These are phyloP conservation scores for Megaustenia siamemsis DNA, from an alignment of 2,888 invertebrate species.

Conservation along the genomic window DNA sequence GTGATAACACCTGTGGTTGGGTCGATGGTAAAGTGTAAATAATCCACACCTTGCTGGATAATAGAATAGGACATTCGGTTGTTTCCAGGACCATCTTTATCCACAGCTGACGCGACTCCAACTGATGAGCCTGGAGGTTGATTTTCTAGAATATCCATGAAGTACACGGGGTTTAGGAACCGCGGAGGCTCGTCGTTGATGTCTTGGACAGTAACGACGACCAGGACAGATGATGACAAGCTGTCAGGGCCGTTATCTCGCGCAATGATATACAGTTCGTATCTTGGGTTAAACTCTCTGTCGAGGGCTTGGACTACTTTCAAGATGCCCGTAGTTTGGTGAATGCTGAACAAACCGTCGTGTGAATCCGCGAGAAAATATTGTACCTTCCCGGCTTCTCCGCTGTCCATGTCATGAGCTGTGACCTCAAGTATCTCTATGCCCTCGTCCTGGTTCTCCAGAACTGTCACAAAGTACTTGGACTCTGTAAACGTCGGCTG, in stretches of 20 bases:
- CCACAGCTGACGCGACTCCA: slow-evolving; percentile 92
- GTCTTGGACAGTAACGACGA: slow-evolving; percentile 92
- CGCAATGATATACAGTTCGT: slow-evolving; percentile 91
- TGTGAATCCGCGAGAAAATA: slow-evolving; percentile 82
- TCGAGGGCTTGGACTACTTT: slow-evolving; percentile 91
- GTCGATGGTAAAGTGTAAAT: slow-evolving; percentile 82
- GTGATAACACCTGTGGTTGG: slow-evolving; percentile 90
- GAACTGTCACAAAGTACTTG: slow-evolving; percentile 13
- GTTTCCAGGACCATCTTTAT: slow-evolving; percentile 94
- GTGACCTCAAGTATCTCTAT: slow-evolving; percentile 71
- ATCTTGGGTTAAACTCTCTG: slow-evolving; percentile 89
- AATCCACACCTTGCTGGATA: slow-evolving; percentile 41
- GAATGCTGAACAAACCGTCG: slow-evolving; percentile 91
- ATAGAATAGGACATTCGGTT: slow-evolving; percentile 83
- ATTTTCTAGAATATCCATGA: slow-evolving; percentile 93
- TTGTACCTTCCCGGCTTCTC: slow-evolving; percentile 69
- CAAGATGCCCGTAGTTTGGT: slow-evolving; percentile 90
- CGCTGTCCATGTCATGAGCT: slow-evolving; percentile 85
- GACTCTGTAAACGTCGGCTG: slow-evolving; percentile 59
- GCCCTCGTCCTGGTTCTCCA: slow-evolving; percentile 35
- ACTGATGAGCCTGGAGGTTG: slow-evolving; percentile 93
- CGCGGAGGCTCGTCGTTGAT: slow-evolving; percentile 97
- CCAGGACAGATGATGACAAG: slow-evolving; percentile 86
- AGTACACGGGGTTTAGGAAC: slow-evolving; percentile 88
- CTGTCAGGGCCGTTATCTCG: slow-evolving; percentile 85